Base-by-base conservation (phyloP, 2,113 vertebrate genomes). In the Rhagologus leucostigma region DNA sequence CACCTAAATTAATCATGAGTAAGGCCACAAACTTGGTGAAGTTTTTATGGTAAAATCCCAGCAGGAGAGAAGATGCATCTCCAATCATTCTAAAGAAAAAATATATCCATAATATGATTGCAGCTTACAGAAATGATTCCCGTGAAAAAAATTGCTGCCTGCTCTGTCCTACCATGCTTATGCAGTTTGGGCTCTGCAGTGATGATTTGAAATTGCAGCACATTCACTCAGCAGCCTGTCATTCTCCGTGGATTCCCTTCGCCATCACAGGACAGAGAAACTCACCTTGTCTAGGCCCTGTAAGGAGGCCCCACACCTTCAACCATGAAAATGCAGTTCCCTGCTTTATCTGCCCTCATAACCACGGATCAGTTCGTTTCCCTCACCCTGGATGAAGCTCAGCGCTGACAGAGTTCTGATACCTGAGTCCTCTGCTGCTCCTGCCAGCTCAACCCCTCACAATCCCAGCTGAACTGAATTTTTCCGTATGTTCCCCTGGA, bases 281-380 rank as follows among this genome's bases (percentile, higher is more conserved):
- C 18, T 60, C 1, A 0, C 8, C 16, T n/a, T 67, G 22, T 17
- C 37, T 37, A 0, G 0, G 42, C 44, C 65, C 26, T 2, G 0
- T 3, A 5, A 39, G 16, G 42, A 57, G 20, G 9, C 11, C 13
- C 21, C 42, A 50, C 81, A 67, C 10, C 26, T 78, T 50, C n/a
- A 27, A 0, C 53, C 29, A 2, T 2, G 16, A 22, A 67, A 87
- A 41, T 18, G 46, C n/a, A 42, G 24, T 52, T 82, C 39, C 19
- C 11, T 69, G 18, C 39, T 64, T 86, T n/a, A 13, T 20, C 41
- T 84, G 55, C 55, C 59, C 73, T 65, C 32, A 16, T 6, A 42
- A 10, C 19, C 59, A 33, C 0, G 0, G 42, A 29, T 14, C 12
- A 18, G 2, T 59, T 79, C 4, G 0, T 8, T 87, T 68, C 47